Evolutionary conservation across 2,888 invertebrate genomes (phyloP).

Genomic region (Perizoma flavofasciatum): DNA sequence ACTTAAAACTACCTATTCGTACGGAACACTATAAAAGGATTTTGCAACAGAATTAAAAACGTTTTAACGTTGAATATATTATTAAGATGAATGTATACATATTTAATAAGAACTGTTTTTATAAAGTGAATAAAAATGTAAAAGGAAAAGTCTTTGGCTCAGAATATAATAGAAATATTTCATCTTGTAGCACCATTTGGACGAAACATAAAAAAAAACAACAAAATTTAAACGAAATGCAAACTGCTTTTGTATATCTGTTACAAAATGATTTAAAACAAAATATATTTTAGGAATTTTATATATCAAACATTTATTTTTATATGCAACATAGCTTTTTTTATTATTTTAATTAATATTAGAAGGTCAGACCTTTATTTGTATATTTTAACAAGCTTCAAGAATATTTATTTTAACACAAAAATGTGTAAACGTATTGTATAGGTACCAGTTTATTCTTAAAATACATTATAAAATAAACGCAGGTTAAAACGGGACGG

Average conservation of each 20-base stretch:
- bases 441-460: neutral
- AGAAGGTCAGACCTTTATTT: too few species aligned
- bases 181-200: slow-evolving; percentile 78
- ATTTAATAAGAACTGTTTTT: neutral
- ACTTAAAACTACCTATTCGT: slow-evolving; percentile 45
- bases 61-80: neutral
- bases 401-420: too few species aligned
- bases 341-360: too few species aligned
- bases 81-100: slow-evolving; percentile 24
- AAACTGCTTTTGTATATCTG: slow-evolving; percentile 39
- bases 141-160: slow-evolving; percentile 73
- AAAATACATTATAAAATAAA: slow-evolving; percentile 43
- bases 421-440: too few species aligned
- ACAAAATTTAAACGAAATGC: slow-evolving; percentile 45
- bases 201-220: slow-evolving; percentile 52
- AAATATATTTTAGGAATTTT: neutral
- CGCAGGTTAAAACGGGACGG: slow-evolving; percentile 65
- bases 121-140: slow-evolving; percentile 31
- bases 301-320: neutral
- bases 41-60: neutral
- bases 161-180: slow-evolving; percentile 64
- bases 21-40: slow-evolving; percentile 10
- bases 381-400: too few species aligned
- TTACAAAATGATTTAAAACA: slow-evolving; percentile 19
- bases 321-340: too few species aligned